A percentile compares a stretch with the other conserved stretches of the same genome.
phyloP scores from a whole-genome alignment of 2,888 invertebrate genomes.

The Hemistola chrysoprasaria region DNA sequence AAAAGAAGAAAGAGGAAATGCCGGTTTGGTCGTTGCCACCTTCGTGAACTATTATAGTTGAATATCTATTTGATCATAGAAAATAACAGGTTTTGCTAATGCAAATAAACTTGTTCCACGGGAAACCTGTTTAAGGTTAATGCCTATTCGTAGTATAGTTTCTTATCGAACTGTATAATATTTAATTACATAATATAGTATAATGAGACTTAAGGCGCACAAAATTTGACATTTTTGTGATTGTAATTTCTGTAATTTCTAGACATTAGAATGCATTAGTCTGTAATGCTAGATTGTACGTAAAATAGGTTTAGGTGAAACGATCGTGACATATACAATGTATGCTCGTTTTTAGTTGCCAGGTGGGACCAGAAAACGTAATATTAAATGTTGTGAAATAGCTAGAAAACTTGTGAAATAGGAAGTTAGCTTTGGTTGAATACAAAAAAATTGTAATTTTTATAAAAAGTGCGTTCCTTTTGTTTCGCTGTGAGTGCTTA shows the following conservation, averaged over 20 bases:
- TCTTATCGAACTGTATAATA: slow-evolving; percentile 1
- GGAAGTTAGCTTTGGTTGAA: too few species aligned
- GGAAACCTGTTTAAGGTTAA: slow-evolving; percentile 9
- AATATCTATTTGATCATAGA: slow-evolving; percentile 1
- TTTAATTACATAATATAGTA: too few species aligned
- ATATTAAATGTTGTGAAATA: too few species aligned
- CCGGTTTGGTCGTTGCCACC: slow-evolving; percentile 69
- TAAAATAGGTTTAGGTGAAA: too few species aligned
- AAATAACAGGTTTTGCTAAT: slow-evolving; percentile 9
- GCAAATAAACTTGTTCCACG: slow-evolving; percentile 9
- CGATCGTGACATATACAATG: too few species aligned
- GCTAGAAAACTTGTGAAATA: too few species aligned
- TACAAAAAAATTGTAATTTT: too few species aligned
- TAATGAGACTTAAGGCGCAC: slow-evolving; percentile 22
- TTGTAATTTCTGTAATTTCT: slow-evolving; percentile 12
- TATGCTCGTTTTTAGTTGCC: too few species aligned
- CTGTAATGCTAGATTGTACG: too few species aligned
- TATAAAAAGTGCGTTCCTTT: too few species aligned
- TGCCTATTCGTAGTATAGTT: slow-evolving; percentile 1
- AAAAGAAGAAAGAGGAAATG: slow-evolving; percentile 64
- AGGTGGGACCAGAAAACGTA: too few species aligned
- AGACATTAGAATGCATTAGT: slow-evolving; percentile 12
- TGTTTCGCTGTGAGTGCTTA: too few species aligned
- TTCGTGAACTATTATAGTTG: slow-evolving; percentile 48
- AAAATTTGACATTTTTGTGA: slow-evolving; percentile 26